Evolutionary conservation across 2,888 invertebrate genomes (phyloP), one percentile per base, ranked within the genome.

Genomic region (Ormyrus thymus): DNA sequence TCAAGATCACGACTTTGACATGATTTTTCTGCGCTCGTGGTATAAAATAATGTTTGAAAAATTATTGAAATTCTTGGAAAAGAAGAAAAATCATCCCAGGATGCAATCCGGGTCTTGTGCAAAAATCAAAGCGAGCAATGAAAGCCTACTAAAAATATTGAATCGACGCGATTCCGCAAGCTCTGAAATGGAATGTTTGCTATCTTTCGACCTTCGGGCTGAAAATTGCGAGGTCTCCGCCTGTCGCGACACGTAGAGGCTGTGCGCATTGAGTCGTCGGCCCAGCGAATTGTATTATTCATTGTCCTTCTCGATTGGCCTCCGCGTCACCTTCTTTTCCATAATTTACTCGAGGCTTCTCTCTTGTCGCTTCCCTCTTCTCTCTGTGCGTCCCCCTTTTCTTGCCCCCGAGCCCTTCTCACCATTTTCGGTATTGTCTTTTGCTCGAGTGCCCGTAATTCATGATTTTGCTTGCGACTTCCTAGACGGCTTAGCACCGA

Each of bases 211-310:
- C 61, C 62, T 56, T 43, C 56, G 0, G 50, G 53, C 13, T 15
- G 71, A 66, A 75, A 79, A 71, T 71, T 71, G 55, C 71, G 51
- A 46, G 56, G 59, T 29, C 53, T 46, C 4, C 51, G 11, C 13
- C 70, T 7, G 29, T 29, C 29, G 53, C 48, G 48, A 58, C 61
- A 58, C 4, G 29, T 29, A 29, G 53, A 48, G 48, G 51, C 61
- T 51, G 29, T 46, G 15, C 11, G 56, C 66, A 72, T 72, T 78
- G 55, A 61, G 46, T 72, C 56, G 72, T 68, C 72, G 46, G 68
- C 66, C 80, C 76, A 69, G 70, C 58, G 74, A 70, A 79, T 78
- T 81, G 79, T 81, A 82, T 82, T 82, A 82, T 82, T 82, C 81
- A 81, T 81, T 79, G 81, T 78, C 78, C 66, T 72, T 59, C 76